Base-by-base conservation (phyloP, 2,113 vertebrate species). In the Petroica traversi region DNA sequence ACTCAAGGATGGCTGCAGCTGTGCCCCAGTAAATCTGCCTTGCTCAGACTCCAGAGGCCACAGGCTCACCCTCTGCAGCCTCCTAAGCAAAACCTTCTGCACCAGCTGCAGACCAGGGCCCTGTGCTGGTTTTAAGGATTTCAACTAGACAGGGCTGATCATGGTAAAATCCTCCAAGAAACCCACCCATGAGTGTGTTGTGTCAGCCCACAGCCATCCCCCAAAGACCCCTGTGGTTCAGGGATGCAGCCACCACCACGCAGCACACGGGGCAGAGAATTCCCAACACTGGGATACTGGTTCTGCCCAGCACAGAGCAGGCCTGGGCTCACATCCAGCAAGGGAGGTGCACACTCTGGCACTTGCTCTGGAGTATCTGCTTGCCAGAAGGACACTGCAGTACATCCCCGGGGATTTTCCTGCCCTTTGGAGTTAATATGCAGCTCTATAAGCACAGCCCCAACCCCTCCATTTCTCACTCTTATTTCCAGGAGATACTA, bases 1-100 rank as follows among this genome's bases (percentile, higher is more conserved):
- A 82, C 85, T 88, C 90, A 85, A 61, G 94, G 72, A 58, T 86
- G 88, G 91, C 93, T 95, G 22, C 91, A 68, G 72, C 94, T 45
- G 49, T 72, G 80, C 49, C 86, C 79, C 75, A 91, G 68, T 72
- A 91, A 92, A 86, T 81, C 86, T 72, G 74, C 79, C 67, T 89
- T 43, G 4, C 52, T 89, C 80, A 31, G 11, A 84, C 66, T 83
- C 36, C 75, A 63, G 92, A 62, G 61, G 76, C 87, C 84, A 78
- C 63, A 31, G 67, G 45, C 85, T 92, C 75, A 90, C 51, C 55
- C 88, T 85, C 71, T 48, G 63, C 84, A 80, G 80, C 76, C 19
- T 71, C 40, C 61, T n/a, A 20, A 61, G 43, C 64, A 52, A 59
- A 88, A 40, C 11, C 26, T 73, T 40, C 85, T 68, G 57, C 66